Evolutionary conservation across 2,797 vertebrate species (phyloP), one percentile per base, ranked within the genome.

Genomic region (Esox masquinongy): DNA sequence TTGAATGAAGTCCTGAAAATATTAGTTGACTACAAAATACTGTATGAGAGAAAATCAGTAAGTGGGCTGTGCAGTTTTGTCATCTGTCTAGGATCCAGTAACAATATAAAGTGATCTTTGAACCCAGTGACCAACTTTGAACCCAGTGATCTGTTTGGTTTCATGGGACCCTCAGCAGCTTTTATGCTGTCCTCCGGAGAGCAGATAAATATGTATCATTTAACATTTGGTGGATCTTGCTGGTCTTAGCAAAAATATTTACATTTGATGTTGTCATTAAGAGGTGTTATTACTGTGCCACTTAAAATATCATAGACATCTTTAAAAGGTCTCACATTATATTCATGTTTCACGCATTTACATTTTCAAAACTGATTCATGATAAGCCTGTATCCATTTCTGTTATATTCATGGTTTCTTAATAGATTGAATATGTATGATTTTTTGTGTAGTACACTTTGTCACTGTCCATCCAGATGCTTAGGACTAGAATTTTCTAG

Each of bases 131-230:
- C 80, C 77, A 71, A 74, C 75, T 69, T 51, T 36, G 22, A 31
- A 8, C 34, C 68, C 11, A 36, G 29, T 11, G 24, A 16, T 67
- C 49, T 73, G 75, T 77, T 34, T 79, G 68, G 80, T 77, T 77
- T 79, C 74, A 67, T 79, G 4, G 19, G 53, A 49, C 70, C 72
- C 50, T 5, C 61, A 67, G 71, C 72, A 50, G n/a, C 69, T 69
- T 83, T 74, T 76, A 64, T 77, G 70, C 77, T 36, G 76, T 53
- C 24, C 34, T 76, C 29, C 53, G 22, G 83, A 79, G 83, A 84
- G 86, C 72, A 82, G 77, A 88, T 90, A 79, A 88, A 88, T 89
- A 88, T 89, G 84, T 80, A 88, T 88, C 49, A 66, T 77, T 74
- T 89, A 84, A 90, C 86, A 88, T 89, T 91, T 88, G 74, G 72